A percentile compares a stretch with the other conserved stretches of the same genome.
phyloP scores from a whole-genome alignment of 2,113 vertebrate species.

The Carassius auratus region DNA sequence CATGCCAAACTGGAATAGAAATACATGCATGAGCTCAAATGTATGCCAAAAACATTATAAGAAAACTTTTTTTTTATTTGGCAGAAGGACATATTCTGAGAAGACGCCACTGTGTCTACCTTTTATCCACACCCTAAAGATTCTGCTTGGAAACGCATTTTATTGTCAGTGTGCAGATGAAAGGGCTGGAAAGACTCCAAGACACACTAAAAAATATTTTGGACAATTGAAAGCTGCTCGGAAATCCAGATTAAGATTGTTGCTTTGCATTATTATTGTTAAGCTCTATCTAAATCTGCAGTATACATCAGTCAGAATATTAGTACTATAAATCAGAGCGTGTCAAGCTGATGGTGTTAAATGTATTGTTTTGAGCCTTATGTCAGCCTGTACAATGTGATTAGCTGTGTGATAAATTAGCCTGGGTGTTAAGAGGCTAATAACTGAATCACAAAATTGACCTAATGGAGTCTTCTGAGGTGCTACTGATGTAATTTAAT shows the following conservation, averaged over 20 bases:
- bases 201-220: not conserved
- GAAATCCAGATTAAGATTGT: not conserved
- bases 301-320: not conserved
- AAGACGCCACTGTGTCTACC: slow-evolving; percentile 61
- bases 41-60: not conserved
- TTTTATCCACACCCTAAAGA: slow-evolving; percentile 61
- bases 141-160: slow-evolving; percentile 57
- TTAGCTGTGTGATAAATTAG: slow-evolving; percentile 77
- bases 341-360: slow-evolving; percentile 30
- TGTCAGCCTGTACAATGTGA: slow-evolving; percentile 69
- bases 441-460: slow-evolving; percentile 74
- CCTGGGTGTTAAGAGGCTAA: slow-evolving; percentile 72
- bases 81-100: not conserved
- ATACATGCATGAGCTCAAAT: not conserved
- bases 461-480: slow-evolving; percentile 68
- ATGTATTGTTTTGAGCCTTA: slow-evolving; percentile 75
- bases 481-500: slow-evolving; percentile 67
- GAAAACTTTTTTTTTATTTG: not conserved
- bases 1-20: slow-evolving; percentile 14
- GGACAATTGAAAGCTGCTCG: slow-evolving; percentile 10
- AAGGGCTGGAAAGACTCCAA: slow-evolving; percentile 36
- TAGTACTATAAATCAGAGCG: not conserved
- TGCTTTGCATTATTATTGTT: slow-evolving; percentile 43
- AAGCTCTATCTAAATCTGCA: slow-evolving; percentile 17
- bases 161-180: slow-evolving; percentile 51